These are phyloP conservation scores for Psittacus erithacus DNA, from an alignment of 2,113 vertebrate species.

Conservation along the genomic window DNA sequence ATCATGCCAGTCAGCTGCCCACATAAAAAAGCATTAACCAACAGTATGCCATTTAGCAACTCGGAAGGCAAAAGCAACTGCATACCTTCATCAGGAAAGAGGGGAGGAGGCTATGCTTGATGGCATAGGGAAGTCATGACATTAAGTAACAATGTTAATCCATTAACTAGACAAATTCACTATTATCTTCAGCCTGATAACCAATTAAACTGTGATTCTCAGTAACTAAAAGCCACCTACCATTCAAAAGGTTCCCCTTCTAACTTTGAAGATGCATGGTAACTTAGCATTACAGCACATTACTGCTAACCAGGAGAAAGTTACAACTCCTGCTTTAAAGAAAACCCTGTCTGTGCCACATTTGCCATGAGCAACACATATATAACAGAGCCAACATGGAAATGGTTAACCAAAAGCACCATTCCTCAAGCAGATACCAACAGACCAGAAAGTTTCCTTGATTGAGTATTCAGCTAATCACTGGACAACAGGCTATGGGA, in stretches of 20 bases:
- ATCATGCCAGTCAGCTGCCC: neutral
- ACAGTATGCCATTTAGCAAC: neutral
- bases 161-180: neutral
- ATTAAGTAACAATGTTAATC: neutral
- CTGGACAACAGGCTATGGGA: fast-evolving
- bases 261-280: neutral
- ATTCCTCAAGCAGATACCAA: neutral
- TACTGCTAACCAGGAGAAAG: neutral
- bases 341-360: neutral
- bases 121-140: neutral
- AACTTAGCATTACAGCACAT: neutral
- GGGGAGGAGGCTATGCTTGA: neutral
- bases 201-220: neutral
- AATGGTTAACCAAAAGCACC: neutral
- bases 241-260: neutral
- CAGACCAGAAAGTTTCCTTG: neutral
- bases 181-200: neutral
- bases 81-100: neutral
- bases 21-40: neutral
- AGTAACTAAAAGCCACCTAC: neutral
- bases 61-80: neutral
- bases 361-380: neutral
- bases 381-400: neutral
- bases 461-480: neutral
- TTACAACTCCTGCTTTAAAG: neutral